Percentiles rank a stretch among this genome's conserved stretches.
These are phyloP conservation scores for Battus philenor DNA, from an alignment of 1,140 invertebrate species.

Conservation along the genomic window DNA sequence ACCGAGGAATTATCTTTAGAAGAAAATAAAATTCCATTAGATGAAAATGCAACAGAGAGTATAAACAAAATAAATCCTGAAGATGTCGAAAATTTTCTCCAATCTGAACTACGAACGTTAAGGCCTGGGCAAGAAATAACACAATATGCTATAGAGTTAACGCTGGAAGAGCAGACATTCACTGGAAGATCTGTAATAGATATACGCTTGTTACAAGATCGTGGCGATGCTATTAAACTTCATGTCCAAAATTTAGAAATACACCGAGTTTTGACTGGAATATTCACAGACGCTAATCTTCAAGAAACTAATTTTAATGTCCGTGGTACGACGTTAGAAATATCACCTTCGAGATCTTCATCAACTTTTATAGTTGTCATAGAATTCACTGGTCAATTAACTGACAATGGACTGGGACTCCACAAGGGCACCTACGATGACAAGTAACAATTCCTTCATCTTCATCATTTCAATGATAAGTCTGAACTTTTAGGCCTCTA, in stretches of 20 bases:
- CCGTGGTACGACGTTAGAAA: slow-evolving; percentile 31
- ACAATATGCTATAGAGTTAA: slow-evolving; percentile 36
- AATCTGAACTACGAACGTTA: slow-evolving; percentile 16
- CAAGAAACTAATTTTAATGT: slow-evolving; percentile 17
- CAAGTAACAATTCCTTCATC: slow-evolving; percentile 32
- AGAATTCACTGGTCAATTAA: slow-evolving; percentile 58
- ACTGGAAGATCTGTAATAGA: slow-evolving; percentile 39
- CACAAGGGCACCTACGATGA: slow-evolving; percentile 27
- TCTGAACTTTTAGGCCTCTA: too few species aligned
- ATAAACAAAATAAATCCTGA: not conserved
- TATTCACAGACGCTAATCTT: slow-evolving; percentile 32
- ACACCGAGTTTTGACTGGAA: slow-evolving; percentile 29
- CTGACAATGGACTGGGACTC: slow-evolving; percentile 36
- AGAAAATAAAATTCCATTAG: not conserved
- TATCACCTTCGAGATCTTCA: slow-evolving; percentile 22
- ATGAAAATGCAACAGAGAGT: not conserved
- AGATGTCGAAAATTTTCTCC: slow-evolving; percentile 9
- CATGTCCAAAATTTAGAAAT: slow-evolving; percentile 33
- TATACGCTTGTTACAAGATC: slow-evolving; percentile 26
- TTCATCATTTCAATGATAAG: slow-evolving; percentile 8
- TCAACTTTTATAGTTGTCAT: slow-evolving; percentile 39
- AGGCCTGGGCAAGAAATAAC: slow-evolving; percentile 41
- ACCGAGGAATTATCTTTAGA: too few species aligned
- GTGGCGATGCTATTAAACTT: slow-evolving; percentile 34
- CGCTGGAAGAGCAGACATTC: slow-evolving; percentile 31